Evolutionary conservation across 2,888 invertebrate species (phyloP), one percentile per base, ranked within the genome.

Genomic region (Rhimphoctona megacephalus): DNA sequence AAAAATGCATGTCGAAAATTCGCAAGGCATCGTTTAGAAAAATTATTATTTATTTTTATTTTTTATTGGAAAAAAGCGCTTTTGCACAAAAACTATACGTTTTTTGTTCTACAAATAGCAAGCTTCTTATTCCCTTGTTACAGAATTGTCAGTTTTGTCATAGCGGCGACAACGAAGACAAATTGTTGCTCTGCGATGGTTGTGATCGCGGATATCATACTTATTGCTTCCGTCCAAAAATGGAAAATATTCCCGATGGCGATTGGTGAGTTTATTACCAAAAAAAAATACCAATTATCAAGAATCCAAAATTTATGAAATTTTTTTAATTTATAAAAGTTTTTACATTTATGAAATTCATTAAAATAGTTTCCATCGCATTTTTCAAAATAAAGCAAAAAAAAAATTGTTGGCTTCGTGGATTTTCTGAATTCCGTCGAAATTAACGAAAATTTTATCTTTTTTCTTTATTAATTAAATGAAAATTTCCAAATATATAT

Each of bases 121-220:
- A 87, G 83, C 2, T 8, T 61, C 52, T 52, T 72, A 9, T 30
- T 36, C 36, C 54, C 4, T 89, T 85, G 92, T 95, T 95, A 86
- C 96, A 99, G 98, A 98, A 98, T 95, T 99, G 99, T 95, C 99
- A 99, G 95, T 99, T 99, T 95, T 99, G 99, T 95, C 97, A 98
- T 93, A 97, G 97, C 92, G 99, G 99, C 85, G 99, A 99, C 95
- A 98, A 99, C 92, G 99, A 99, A 94, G 99, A 98, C 90, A 97
- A 99, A 94, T 95, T 99, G 89, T 95, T 99, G 90, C 95, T 99
- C 36, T 99, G 99, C 94, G 99, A 99, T 95, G 98, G 99, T 89
- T 99, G 99, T 95, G 99, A 99, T 95, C 98, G 98, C 94, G 99
- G 99, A 76, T 99, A 99, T 95, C 99, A 99, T 95, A 99, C 99